Conservation (phyloP, 2,113 vertebrate species). For the Larimichthys polyactis region DNA sequence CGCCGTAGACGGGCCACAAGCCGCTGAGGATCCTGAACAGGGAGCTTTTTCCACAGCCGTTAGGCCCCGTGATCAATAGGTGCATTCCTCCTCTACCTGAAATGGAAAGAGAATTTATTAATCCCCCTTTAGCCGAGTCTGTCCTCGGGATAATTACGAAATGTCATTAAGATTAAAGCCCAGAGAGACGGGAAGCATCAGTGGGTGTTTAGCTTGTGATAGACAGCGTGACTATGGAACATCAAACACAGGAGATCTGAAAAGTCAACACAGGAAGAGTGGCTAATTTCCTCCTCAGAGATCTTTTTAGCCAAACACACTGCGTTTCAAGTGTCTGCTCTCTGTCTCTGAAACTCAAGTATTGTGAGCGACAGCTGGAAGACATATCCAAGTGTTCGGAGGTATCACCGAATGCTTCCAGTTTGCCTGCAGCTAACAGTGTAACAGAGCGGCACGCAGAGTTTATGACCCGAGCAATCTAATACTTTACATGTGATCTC, state of each 20-base stretch:
- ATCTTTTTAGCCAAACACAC: background rate
- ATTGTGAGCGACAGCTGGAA: background rate
- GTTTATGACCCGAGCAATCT: too few species aligned
- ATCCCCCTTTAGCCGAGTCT: background rate
- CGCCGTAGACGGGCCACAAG: conserved; percentile 96
- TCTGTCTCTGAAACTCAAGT: background rate
- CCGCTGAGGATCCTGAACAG: conserved; percentile 98
- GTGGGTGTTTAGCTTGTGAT: background rate
- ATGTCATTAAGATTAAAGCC: conserved; percentile 1
- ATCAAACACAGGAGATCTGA: background rate
- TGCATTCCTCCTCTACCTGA: conserved; percentile 97
- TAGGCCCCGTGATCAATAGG: conserved; percentile 97
- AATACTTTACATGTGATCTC: too few species aligned
- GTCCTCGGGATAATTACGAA: background rate
- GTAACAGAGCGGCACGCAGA: background rate
- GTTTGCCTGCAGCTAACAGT: background rate
- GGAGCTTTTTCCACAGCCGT: conserved; percentile 98
- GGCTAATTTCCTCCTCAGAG: background rate
- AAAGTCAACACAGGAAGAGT: background rate
- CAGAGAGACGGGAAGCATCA: background rate
- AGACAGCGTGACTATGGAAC: background rate
- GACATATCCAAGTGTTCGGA: background rate
- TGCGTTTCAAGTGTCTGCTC: background rate
- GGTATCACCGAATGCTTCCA: background rate
- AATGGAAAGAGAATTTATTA: conserved; percentile 25